Conservation (phyloP, 2,888 invertebrate genomes). For the Drosophila acutilabella region DNA sequence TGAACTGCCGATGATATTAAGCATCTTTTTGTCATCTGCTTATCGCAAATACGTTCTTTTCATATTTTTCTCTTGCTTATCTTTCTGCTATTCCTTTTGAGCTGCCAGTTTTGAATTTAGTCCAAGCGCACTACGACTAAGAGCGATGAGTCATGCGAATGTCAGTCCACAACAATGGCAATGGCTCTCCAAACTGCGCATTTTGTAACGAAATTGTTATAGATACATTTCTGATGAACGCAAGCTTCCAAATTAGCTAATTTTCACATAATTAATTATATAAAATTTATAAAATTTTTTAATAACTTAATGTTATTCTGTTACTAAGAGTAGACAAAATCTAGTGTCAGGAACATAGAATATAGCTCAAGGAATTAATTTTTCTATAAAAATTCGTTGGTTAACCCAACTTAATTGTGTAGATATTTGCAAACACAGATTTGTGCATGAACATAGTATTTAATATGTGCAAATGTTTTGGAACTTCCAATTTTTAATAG, state of each 20-base stretch:
- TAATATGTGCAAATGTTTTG: too few relatives aligned
- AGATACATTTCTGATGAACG: background rate
- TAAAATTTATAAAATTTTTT: too few relatives aligned
- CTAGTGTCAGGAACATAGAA: too few relatives aligned
- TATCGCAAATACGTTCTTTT: background rate
- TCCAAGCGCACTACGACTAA: conserved; percentile 1
- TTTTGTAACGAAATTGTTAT: conserved; percentile 9
- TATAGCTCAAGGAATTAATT: too few relatives aligned
- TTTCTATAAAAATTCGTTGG: too few relatives aligned
- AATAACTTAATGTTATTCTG: too few relatives aligned
- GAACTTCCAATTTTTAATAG: too few relatives aligned
- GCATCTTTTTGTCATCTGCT: background rate
- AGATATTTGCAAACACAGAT: too few relatives aligned
- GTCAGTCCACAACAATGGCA: background rate
- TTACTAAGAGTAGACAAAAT: too few relatives aligned
- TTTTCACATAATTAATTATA: background rate
- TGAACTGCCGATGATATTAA: background rate
- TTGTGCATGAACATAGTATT: too few relatives aligned
- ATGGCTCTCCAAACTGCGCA: conserved; percentile 26
- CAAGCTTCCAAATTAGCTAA: background rate
- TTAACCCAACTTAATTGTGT: too few relatives aligned
- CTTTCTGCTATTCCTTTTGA: background rate
- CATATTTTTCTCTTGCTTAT: background rate
- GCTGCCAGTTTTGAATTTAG: background rate
- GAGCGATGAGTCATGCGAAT: conserved; percentile 27